Evolutionary conservation across 2,888 invertebrate species (phyloP).

Genomic region (Chorisops tibialis): DNA sequence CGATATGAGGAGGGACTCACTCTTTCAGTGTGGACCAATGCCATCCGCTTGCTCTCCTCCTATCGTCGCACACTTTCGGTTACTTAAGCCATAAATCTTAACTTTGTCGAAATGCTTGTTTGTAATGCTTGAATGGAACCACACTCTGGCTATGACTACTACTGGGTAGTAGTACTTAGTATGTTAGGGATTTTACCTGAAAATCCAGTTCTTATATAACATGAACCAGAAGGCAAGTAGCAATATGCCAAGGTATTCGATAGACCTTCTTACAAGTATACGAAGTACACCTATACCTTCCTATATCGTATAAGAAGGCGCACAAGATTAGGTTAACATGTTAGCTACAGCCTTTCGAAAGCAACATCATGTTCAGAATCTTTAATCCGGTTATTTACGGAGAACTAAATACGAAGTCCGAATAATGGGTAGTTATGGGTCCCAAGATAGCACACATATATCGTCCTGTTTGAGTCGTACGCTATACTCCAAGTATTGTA

Average conservation of each 20-base stretch:
- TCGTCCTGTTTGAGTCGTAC: no score
- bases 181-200: not conserved
- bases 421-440: no score
- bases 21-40: not conserved
- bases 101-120: constrained; percentile 10
- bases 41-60: not conserved
- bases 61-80: not conserved
- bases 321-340: constrained; percentile 3
- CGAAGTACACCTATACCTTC: not conserved
- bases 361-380: constrained; percentile 7
- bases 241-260: no score
- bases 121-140: constrained; percentile 11
- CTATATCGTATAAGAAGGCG: not conserved
- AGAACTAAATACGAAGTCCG: not conserved
- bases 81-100: constrained; percentile 21
- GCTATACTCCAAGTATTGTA: no score
- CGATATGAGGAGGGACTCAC: not conserved
- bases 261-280: not conserved
- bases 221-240: no score
- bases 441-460: no score
- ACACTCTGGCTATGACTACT: not conserved
- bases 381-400: constrained; percentile 15
- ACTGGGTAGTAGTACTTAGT: not conserved
- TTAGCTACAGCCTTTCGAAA: not conserved
- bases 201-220: constrained; percentile 2